A percentile compares a stretch with the other conserved stretches of the same genome.
These are phyloP conservation scores for Mactra quadrangularis DNA, from an alignment of 1,140 invertebrate genomes.

Conservation along the genomic window DNA sequence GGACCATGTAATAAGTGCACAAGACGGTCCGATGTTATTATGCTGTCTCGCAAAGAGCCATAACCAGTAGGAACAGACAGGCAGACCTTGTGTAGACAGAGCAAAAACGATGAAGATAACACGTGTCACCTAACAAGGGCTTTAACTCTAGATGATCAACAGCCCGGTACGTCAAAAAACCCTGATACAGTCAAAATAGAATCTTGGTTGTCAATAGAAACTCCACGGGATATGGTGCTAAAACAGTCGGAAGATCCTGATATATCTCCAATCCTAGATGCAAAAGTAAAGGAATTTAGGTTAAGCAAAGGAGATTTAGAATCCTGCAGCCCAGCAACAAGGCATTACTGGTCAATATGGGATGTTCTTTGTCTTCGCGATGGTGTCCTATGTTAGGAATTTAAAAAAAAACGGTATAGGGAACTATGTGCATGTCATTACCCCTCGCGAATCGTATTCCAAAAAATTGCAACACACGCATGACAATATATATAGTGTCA, in stretches of 20 bases:
- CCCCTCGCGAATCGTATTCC: neutral
- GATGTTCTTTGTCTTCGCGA: neutral
- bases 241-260: neutral
- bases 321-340: neutral
- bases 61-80: neutral
- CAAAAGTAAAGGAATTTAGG: neutral
- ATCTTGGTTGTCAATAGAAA: constrained; percentile 4
- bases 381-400: neutral
- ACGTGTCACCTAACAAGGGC: neutral
- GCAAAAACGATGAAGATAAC: neutral
- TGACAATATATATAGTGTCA: neutral
- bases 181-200: neutral
- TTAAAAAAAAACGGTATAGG: constrained; percentile 7
- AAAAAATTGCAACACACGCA: neutral
- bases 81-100: neutral
- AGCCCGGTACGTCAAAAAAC: neutral
- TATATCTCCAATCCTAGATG: neutral
- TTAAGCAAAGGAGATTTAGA: neutral
- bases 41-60: neutral
- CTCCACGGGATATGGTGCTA: neutral
- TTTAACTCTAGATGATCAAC: neutral
- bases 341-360: constrained; percentile 9
- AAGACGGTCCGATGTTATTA: neutral
- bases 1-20: constrained; percentile 18
- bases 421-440: neutral